Evolutionary conservation across 2,888 invertebrate species (phyloP), one percentile per base, ranked within the genome.

Genomic region (Mythimna lalbum): DNA sequence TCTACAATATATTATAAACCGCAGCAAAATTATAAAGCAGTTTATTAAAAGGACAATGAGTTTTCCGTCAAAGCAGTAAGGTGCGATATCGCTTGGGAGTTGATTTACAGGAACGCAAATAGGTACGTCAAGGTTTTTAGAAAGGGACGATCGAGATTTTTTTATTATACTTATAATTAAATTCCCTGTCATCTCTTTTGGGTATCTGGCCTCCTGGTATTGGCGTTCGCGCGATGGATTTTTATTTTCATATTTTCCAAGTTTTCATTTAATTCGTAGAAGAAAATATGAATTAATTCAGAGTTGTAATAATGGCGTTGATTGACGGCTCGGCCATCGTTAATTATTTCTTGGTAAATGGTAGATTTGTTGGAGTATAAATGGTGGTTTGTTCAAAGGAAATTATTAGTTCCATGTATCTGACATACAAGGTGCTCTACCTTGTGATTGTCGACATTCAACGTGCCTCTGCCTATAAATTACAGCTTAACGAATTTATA

Each of bases 101-200:
- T 83, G 80, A 88, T 86, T 89, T 86, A 84, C 71, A 63, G 81
- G 79, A 74, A 83, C 81, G 86, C 81, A 80, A 84, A 86, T 82
- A 80, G 71, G 76, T 70, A 80, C 79, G 84, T 86, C 86, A 89
- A 86, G 87, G 88, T 88, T 90, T 90, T 90, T 87, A 88, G 90
- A 90, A 93, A 93, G 94, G 95, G 95, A 93, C 94, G 93, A 86
- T 91, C 90, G 91, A 91, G 92, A 89, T 92, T 92, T 94, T 93
- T 94, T 94, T 95, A 95, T 94, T 94, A 95, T 95, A 94, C 95
- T 95, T 94, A 94, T 95, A 96, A 96, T 96, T 96, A 95, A 96
- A 95, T 95, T 94, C 90, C 92, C 94, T 95, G 95, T 94, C 95
- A 95, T 93, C 93, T 93, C 91, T 92, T 92, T 92, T 90, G 88